phyloP scores from a whole-genome alignment of 2,888 invertebrate genomes.

The Eurytoma adleriae region DNA sequence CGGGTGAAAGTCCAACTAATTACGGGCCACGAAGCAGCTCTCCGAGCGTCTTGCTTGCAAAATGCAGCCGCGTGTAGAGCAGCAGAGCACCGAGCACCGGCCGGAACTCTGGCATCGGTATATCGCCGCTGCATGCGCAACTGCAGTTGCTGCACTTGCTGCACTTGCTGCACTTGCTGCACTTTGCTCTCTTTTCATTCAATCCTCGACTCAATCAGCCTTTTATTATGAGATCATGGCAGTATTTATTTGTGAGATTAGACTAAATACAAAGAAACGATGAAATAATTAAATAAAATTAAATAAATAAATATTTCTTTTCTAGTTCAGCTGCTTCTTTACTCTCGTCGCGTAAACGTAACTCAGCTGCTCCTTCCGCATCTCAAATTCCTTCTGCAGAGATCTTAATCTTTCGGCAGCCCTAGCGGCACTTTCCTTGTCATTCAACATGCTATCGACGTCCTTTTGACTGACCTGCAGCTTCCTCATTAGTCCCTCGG shows the following conservation, averaged over 20 bases:
- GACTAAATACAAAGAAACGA: constrained; percentile 14
- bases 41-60: neutral
- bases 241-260: neutral
- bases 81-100: no score
- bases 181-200: neutral
- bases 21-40: constrained; percentile 50
- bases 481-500: constrained; percentile 19
- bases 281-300: neutral
- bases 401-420: constrained; percentile 6
- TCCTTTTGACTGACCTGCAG: constrained; percentile 29
- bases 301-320: neutral
- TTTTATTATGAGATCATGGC: neutral
- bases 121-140: neutral
- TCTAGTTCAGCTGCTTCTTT: neutral
- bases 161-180: neutral
- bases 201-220: neutral
- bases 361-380: constrained; percentile 38
- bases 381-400: constrained; percentile 39
- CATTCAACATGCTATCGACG: constrained; percentile 13
- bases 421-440: constrained; percentile 10
- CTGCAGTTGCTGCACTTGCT: neutral
- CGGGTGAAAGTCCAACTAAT: constrained; percentile 69
- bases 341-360: constrained; percentile 2
- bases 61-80: constrained; percentile 16
- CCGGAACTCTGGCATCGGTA: constrained; percentile 28